phyloP scores from a whole-genome alignment of 2,113 vertebrate genomes.

The Petaurus breviceps region DNA sequence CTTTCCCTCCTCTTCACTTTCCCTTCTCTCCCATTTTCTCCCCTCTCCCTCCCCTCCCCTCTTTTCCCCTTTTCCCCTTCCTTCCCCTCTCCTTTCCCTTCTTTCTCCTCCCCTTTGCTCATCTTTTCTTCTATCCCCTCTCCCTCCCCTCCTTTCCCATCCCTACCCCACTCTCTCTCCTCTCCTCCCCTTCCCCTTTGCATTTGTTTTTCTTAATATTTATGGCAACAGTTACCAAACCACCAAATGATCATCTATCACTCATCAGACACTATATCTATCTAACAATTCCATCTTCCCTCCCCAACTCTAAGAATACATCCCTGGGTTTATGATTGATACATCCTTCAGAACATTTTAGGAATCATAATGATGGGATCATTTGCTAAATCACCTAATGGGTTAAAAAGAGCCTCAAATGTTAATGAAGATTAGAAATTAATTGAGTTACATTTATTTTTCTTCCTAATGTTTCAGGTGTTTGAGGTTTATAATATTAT shows the following conservation, averaged over 20 bases:
- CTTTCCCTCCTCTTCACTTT: no score
- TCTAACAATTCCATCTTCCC: background rate
- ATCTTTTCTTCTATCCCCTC: accelerated
- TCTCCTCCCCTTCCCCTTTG: background rate
- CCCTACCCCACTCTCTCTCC: background rate
- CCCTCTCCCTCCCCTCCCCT: background rate
- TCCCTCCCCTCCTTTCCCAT: no score
- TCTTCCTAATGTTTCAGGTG: constrained; percentile 6
- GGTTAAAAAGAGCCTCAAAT: background rate
- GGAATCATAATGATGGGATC: background rate
- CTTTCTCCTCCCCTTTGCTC: background rate
- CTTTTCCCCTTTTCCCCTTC: no score
- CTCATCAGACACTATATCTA: background rate
- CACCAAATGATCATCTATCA: background rate
- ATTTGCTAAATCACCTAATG: background rate
- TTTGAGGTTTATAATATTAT: constrained; percentile 20
- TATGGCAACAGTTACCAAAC: background rate
- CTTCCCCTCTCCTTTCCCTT: no score
- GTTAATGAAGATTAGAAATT: background rate
- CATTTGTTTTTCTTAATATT: no score
- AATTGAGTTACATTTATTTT: background rate
- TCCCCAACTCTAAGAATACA: background rate
- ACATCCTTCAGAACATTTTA: background rate
- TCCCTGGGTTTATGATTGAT: background rate
- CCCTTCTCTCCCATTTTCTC: no score